A percentile compares a stretch with the other conserved stretches of the same genome.
phyloP scores from a whole-genome alignment of 1,140 invertebrate genomes.

The Monochamus saltuarius region DNA sequence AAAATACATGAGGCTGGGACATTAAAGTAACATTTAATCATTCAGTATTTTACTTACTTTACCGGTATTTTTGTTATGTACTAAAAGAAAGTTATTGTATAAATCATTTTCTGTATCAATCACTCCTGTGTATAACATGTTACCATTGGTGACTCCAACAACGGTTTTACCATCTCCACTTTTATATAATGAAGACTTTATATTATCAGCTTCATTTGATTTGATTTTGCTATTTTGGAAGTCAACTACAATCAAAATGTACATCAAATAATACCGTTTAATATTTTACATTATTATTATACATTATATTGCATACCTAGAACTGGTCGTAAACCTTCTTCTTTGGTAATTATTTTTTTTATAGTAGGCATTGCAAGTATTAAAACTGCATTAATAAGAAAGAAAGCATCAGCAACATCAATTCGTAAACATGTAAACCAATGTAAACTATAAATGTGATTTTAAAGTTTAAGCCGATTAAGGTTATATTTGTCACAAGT shows the following conservation, averaged over 20 bases:
- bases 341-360: constrained; percentile 16
- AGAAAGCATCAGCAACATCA: too few species aligned
- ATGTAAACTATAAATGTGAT: too few species aligned
- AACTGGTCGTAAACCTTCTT: constrained; percentile 15
- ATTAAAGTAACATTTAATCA: neutral
- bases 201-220: constrained; percentile 23
- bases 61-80: constrained; percentile 31
- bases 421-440: too few species aligned
- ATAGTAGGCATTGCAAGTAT: constrained; percentile 19
- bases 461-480: too few species aligned
- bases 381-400: too few species aligned
- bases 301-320: constrained; percentile 21
- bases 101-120: constrained; percentile 27
- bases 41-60: constrained; percentile 24
- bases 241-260: constrained; percentile 28
- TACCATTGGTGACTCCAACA: constrained; percentile 30
- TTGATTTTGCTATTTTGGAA: constrained; percentile 41
- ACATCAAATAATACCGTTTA: neutral
- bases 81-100: constrained; percentile 38
- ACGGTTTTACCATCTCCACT: constrained; percentile 24
- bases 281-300: constrained; percentile 1
- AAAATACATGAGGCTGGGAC: neutral
- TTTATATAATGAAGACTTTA: constrained; percentile 31
- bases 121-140: constrained; percentile 35
- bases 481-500: too few species aligned